Evolutionary conservation across 1,140 invertebrate genomes (phyloP).

Genomic region (Lasioglossum albipes): DNA sequence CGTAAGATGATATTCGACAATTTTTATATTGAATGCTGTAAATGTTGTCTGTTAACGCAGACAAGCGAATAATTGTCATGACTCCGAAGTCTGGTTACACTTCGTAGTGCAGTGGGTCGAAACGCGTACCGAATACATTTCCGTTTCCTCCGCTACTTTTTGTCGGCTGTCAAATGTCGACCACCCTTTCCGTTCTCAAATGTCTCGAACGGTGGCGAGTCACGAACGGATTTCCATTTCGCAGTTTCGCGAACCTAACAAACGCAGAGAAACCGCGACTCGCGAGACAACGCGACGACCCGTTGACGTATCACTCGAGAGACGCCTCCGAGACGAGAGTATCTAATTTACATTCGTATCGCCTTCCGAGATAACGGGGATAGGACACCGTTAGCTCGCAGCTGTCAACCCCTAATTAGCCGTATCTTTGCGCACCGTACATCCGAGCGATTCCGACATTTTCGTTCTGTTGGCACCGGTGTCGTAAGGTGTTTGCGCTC

Average conservation of each 20-base stretch:
- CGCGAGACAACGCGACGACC: too few species aligned
- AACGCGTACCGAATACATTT: slow-evolving; percentile 1
- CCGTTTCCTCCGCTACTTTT: slow-evolving; percentile 23
- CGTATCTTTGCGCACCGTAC: slow-evolving; percentile 4
- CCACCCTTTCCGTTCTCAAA: slow-evolving; percentile 14
- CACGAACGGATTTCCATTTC: slow-evolving; percentile 66
- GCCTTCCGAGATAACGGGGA: slow-evolving; percentile 2
- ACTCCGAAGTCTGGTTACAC: neutral
- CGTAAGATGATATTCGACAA: too few species aligned
- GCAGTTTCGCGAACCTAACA: slow-evolving; percentile 52
- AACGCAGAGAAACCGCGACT: neutral
- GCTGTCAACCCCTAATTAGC: slow-evolving; percentile 40
- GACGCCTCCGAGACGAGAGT: neutral
- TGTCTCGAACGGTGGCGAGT: slow-evolving; percentile 56
- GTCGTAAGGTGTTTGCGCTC: neutral
- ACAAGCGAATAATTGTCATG: too few species aligned
- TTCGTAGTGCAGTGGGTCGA: neutral
- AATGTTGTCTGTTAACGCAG: too few species aligned
- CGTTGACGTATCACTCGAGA: neutral
- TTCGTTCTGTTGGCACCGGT: neutral
- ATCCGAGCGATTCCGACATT: neutral
- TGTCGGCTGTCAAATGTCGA: slow-evolving; percentile 5
- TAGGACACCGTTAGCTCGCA: slow-evolving; percentile 17
- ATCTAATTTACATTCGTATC: slow-evolving; percentile 44
- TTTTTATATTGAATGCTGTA: too few species aligned